Percentiles rank a stretch among this genome's conserved stretches.
phyloP scores from a whole-genome alignment of 2,113 vertebrate genomes.

The Cavia aperea region DNA sequence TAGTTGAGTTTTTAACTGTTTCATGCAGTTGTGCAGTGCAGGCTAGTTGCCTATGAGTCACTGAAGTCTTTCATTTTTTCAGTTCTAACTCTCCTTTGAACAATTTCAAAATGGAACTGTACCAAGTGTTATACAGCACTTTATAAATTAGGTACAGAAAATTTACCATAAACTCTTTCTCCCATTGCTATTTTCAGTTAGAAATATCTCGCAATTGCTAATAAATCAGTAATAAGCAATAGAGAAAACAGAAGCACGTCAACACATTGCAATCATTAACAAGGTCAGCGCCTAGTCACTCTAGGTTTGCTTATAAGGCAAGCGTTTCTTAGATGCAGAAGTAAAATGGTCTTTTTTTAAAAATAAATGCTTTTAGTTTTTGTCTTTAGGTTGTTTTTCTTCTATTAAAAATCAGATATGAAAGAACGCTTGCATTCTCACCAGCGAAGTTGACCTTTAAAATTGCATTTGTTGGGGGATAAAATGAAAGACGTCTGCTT shows the following conservation, averaged over 20 bases:
- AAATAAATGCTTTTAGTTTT: not conserved
- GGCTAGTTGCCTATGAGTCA: not conserved
- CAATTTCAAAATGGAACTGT: not conserved
- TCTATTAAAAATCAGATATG: not conserved
- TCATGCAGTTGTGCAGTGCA: not conserved
- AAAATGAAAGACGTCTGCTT: slow-evolving; percentile 29
- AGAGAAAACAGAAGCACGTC: not conserved
- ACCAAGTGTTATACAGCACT: not conserved
- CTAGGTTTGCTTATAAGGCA: not conserved
- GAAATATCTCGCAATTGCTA: not conserved
- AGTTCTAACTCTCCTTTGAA: not conserved
- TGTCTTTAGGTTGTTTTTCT: not conserved
- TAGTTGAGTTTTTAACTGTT: not conserved
- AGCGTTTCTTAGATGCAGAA: not conserved
- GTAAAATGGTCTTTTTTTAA: not conserved
- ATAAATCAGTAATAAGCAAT: not conserved
- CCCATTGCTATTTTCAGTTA: not conserved
- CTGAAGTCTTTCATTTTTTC: not conserved
- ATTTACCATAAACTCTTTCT: not conserved
- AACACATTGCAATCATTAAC: not conserved
- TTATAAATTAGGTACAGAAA: not conserved
- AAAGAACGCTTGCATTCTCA: not conserved
- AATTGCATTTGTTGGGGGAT: slow-evolving; percentile 25
- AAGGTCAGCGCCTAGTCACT: not conserved
- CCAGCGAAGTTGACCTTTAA: slow-evolving; percentile 35